Conservation (phyloP, 2,888 invertebrate species). For the Papilio elwesi region DNA sequence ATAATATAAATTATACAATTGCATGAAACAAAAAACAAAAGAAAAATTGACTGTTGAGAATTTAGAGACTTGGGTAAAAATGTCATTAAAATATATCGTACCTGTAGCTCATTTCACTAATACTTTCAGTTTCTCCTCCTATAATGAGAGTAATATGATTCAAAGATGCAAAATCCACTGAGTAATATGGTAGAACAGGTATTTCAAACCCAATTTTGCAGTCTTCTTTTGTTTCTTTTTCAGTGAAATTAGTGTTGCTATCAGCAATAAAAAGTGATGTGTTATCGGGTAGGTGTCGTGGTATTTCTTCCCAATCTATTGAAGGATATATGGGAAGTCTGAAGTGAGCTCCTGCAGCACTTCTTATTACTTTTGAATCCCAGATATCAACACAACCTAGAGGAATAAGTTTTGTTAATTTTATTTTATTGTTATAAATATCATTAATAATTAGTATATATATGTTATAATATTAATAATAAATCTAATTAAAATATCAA, state of each 20-base stretch:
- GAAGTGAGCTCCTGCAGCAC: slow-evolving; percentile 94
- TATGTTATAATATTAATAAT: too few relatives aligned
- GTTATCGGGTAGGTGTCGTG: slow-evolving; percentile 71
- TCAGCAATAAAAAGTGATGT: slow-evolving; percentile 88
- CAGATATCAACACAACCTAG: slow-evolving; percentile 94
- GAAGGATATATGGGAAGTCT: slow-evolving; percentile 87
- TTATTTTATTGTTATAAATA: too few relatives aligned
- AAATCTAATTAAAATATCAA: slow-evolving; percentile 3
- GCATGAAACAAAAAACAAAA: background rate
- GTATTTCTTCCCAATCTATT: slow-evolving; percentile 86
- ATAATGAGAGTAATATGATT: slow-evolving; percentile 88
- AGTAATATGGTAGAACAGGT: slow-evolving; percentile 86
- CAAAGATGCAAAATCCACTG: slow-evolving; percentile 80
- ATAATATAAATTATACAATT: background rate
- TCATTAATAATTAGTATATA: too few relatives aligned
- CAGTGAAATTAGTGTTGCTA: slow-evolving; percentile 74
- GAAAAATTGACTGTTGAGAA: background rate
- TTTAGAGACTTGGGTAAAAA: slow-evolving; percentile 1
- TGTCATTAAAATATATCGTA: slow-evolving; percentile 53
- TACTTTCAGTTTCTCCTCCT: slow-evolving; percentile 95
- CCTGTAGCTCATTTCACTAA: slow-evolving; percentile 89
- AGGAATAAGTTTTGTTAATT: slow-evolving; percentile 47
- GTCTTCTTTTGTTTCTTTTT: slow-evolving; percentile 44
- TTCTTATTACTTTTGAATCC: slow-evolving; percentile 94
- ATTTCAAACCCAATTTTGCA: slow-evolving; percentile 54